Base-by-base conservation (phyloP, 2,113 vertebrate genomes). In the Riparia riparia region DNA sequence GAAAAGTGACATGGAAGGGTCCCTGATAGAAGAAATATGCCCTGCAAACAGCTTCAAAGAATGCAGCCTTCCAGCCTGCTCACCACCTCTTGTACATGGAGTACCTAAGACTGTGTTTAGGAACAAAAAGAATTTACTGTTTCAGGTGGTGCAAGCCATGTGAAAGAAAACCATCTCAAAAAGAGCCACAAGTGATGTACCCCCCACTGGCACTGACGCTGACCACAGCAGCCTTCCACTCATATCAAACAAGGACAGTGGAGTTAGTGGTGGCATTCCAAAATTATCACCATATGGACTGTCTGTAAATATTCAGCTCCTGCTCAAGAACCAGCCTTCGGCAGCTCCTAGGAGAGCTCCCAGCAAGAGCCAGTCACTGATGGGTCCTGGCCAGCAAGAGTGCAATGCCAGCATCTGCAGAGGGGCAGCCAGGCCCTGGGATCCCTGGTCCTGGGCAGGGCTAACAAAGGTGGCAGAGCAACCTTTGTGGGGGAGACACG, bases 401-500 rank as follows among this genome's bases (percentile, higher is more conserved):
- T 37, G 8, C 12, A 72, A 45, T 34, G 37, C 44, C 7, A 6
- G 4, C 2, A 1, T 22, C 21, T 41, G 39, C 53, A 65, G 7
- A 42, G 17, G 22, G 31, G 10, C 34, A 89, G 34, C 13, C 70
- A 77, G 13, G 4, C 9, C n/a, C 15, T 25, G 37, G 29, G 24
- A 41, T 10, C 17, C 28, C 25, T 4, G 6, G 19, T 73, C 68
- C 68, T 73, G 56, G 65, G 29, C 61, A 68, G 20, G 45, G 37
- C 31, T 83, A 58, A 69, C 41, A 69, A 24, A 32, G 22, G 49
- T 8, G 37, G 25, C 63, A 60, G 2, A 79, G 37, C 24, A 76
- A 37, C 37, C 37, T 19, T 19, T 34, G 32, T 0, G 1, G 45
- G 37, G 88, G 17, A 72, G 7, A 8, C 2, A 0, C 0, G 0